phyloP scores from a whole-genome alignment of 2,797 vertebrate species.

The Alectoris magna region DNA sequence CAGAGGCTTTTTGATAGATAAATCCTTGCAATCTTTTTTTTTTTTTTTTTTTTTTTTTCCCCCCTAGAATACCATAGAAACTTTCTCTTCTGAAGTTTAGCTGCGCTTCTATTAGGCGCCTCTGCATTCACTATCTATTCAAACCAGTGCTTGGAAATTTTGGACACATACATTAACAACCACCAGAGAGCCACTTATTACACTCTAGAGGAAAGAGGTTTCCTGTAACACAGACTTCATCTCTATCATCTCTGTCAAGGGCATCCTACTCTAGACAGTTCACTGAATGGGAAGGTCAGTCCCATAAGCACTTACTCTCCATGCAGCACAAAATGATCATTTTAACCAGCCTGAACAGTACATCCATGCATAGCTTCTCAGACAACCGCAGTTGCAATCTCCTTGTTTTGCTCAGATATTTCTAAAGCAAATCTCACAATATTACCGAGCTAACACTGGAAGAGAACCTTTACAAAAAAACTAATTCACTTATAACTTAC shows the following conservation, averaged over 20 bases:
- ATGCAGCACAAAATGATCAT: fast-evolving
- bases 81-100: background rate
- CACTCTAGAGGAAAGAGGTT: background rate
- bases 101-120: background rate
- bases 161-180: background rate
- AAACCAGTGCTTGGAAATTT: background rate
- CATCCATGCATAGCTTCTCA: background rate
- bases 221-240: background rate
- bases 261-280: background rate
- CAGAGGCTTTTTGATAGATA: background rate
- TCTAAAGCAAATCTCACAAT: background rate
- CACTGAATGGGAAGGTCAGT: background rate
- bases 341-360: background rate
- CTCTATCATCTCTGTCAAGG: background rate
- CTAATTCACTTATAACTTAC: background rate
- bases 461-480: background rate
- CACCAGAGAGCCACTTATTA: background rate
- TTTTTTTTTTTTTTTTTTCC: background rate
- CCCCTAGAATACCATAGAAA: background rate
- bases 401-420: background rate
- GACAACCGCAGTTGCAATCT: background rate
- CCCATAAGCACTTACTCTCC: background rate
- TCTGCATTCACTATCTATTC: background rate
- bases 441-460: background rate
- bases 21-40: no score